Base-by-base conservation (phyloP, 2,113 vertebrate genomes). In the Gallinago undulata region DNA sequence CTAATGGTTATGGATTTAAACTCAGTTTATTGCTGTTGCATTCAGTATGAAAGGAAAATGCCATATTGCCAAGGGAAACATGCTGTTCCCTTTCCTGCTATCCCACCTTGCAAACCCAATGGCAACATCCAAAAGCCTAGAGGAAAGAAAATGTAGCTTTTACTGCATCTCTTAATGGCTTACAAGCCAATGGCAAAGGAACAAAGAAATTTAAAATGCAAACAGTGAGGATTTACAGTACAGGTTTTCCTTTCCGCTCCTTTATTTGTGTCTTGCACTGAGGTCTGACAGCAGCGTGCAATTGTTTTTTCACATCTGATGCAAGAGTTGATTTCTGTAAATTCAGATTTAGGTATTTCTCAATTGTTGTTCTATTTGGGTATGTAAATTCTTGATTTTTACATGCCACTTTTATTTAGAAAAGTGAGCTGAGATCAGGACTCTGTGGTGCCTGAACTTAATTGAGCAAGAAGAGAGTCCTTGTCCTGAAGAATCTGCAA, bases 151-250 rank as follows among this genome's bases (percentile, higher is more conserved):
- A 77, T 23, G 7, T 4, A 12, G 22, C 23, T 80, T 87, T 69
- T 57, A 24, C 6, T 77, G 37, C 19, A 7, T 72, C 74, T 86
- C 94, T 95, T 81, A 92, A 91, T 93, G 90, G 93, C 95, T 96
- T 90, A 94, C 83, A 94, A 87, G 74, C 55, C 83, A 95, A 82
- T 83, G 76, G 55, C 35, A 45, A 89, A 92, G n/a, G 37, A 87
- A 53, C 21, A 63, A 67, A 81, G 35, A 88, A 55, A 68, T 73
- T 59, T 69, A 48, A 66, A 83, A 62, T 63, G 2, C 24, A 66
- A 84, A 87, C 9, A 66, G 31, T n/a, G 68, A 43, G 21, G 7
- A 35, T 77, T 78, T 67, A 37, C 18, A 35, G 5, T 16, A 19
- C n/a, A 41, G 45, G 47, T 64, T 76, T 81, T 63, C 39, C 17